Percentiles rank a stretch among this genome's conserved stretches.
Evolutionary conservation across 2,797 vertebrate genomes (phyloP).

Genomic region (Myotis planiceps): DNA sequence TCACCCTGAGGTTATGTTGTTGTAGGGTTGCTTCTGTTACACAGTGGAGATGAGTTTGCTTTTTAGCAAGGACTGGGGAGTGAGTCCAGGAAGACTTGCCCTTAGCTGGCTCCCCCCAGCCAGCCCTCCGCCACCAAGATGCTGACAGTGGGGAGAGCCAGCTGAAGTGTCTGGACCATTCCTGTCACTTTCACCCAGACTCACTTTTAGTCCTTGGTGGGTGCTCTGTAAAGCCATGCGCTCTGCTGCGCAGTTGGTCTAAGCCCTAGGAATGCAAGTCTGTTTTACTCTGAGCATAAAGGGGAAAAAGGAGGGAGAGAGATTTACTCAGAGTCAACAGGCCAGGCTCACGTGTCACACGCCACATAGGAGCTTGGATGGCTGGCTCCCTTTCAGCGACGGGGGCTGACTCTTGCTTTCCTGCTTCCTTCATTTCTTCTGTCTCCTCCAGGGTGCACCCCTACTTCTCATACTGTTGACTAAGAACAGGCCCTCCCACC

Average conservation of each 20-base stretch:
- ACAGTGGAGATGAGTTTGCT: neutral
- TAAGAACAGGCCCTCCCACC: constrained; percentile 74
- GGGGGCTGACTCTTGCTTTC: constrained; percentile 74
- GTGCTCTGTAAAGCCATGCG: neutral
- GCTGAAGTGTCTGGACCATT: neutral
- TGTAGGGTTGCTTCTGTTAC: constrained; percentile 34
- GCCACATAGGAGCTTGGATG: neutral
- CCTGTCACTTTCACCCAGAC: neutral
- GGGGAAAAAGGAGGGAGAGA: neutral
- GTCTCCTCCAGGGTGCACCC: constrained; percentile 76
- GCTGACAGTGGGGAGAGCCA: neutral
- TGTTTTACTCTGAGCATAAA: constrained; percentile 12
- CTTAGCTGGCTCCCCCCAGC: neutral
- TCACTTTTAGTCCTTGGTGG: neutral
- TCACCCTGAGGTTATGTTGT: constrained; percentile 18
- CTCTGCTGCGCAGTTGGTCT: neutral
- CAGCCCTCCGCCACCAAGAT: neutral
- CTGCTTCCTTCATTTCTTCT: constrained; percentile 77
- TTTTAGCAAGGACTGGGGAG: neutral
- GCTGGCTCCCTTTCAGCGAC: constrained; percentile 34
- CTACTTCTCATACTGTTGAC: constrained; percentile 73
- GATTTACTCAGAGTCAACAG: neutral
- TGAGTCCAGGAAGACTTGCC: neutral
- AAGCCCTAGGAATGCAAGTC: neutral
- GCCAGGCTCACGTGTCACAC: neutral